These are phyloP conservation scores for Pseudonaja textilis DNA, from an alignment of 2,113 vertebrate species.

Conservation along the genomic window DNA sequence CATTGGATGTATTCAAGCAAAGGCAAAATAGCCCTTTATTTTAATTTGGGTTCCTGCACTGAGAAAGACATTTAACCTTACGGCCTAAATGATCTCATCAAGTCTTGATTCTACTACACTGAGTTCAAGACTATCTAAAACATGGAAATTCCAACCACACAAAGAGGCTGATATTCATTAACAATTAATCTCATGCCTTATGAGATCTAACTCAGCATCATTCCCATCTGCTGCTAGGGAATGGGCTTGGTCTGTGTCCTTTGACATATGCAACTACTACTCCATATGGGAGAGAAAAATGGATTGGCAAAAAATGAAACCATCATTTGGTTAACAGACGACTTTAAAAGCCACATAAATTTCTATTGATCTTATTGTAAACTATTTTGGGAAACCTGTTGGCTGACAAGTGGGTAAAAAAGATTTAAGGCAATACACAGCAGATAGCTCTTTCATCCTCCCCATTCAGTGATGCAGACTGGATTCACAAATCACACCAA, in stretches of 20 bases:
- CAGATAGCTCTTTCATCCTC: background rate
- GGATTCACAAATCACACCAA: background rate
- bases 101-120: background rate
- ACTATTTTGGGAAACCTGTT: background rate
- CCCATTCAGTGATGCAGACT: background rate
- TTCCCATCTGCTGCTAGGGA: background rate
- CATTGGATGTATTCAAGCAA: background rate
- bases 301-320: background rate
- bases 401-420: background rate
- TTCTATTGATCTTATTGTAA: background rate
- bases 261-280: background rate
- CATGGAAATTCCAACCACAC: background rate
- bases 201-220: background rate
- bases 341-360: background rate
- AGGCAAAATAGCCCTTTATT: background rate
- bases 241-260: background rate
- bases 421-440: background rate
- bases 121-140: background rate
- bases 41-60: background rate
- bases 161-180: background rate
- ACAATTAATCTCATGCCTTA: background rate
- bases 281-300: background rate
- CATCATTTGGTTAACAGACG: background rate
- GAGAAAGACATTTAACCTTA: background rate
- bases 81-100: background rate